Evolutionary conservation across 2,113 vertebrate genomes (phyloP), one percentile per base, ranked within the genome.

Genomic region (Gasterosteus nipponicus): DNA sequence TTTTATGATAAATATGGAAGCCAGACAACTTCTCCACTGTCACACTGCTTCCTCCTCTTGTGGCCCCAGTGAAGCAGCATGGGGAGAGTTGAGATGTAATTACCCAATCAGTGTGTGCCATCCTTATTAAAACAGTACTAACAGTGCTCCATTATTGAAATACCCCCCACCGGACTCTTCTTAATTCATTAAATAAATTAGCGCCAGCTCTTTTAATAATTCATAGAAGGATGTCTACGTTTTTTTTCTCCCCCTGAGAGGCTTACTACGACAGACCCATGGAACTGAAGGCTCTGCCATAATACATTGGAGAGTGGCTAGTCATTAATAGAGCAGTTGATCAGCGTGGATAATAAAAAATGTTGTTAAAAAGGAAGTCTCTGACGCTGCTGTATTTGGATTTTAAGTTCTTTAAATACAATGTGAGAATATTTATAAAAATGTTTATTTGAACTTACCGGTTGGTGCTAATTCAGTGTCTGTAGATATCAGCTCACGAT

Each of bases 131-230:
- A 96, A 95, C 92, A 94, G 91, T 92, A 94, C 92, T 93, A 94
- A 93, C 93, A 94, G 94, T 93, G 93, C 94, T 96, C 94, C 93
- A 95, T 96, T 96, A 96, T 96, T 96, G 95, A 96, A 96, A 95
- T 94, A 93, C 92, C 94, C 95, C 93, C 94, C 93, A 86, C 92
- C 73, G 93, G 93, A 93, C 93, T 94, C 91, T 95, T 96, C 94
- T 94, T 96, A 95, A 96, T 96, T 96, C 93, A 96, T 96, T 96
- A 94, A 94, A 93, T 95, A 95, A 94, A 95, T 95, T 95, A 95
- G 92, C 93, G 88, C 93, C 90, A 91, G 91, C 60, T 83, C 87
- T 80, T 91, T 96, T 94, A 96, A 94, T 96, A 96, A 96, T 96
- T 96, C 94, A 96, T 93, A 82, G 83, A 85, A 84, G 77, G 82